Percentiles rank a stretch among this genome's conserved stretches.
phyloP scores from a whole-genome alignment of 2,797 vertebrate genomes.

The Dendrocincla fuliginosa region DNA sequence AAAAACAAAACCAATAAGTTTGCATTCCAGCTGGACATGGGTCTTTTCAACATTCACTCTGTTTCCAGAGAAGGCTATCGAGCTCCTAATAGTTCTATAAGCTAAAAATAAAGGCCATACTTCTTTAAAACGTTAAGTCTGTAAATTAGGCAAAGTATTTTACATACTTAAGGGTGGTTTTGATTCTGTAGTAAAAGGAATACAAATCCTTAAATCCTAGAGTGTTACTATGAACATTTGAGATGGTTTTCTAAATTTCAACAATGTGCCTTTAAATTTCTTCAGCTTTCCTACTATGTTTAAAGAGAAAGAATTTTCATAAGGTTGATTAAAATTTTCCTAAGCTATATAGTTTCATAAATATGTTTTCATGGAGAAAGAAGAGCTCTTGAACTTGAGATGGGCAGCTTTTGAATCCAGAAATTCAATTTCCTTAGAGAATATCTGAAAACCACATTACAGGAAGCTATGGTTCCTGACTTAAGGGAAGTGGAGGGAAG shows the following conservation, averaged over 20 bases:
- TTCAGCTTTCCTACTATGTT: constrained; percentile 14
- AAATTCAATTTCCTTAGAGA: constrained; percentile 71
- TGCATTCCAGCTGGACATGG: background rate
- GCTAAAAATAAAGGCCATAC: constrained; percentile 34
- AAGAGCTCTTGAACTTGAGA: constrained; percentile 50
- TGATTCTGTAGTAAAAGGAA: constrained; percentile 51
- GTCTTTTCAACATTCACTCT: background rate
- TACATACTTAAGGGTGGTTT: constrained; percentile 19
- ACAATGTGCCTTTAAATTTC: background rate
- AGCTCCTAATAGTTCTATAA: background rate
- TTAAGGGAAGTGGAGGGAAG: constrained; percentile 54
- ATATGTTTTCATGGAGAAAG: constrained; percentile 49
- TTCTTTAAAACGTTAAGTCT: constrained; percentile 55
- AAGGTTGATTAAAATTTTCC: constrained; percentile 46
- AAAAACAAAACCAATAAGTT: background rate
- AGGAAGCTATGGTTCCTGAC: constrained; percentile 69
- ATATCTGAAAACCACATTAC: constrained; percentile 61
- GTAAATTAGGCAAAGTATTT: constrained; percentile 36
- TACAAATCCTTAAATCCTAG: constrained; percentile 51
- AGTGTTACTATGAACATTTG: constrained; percentile 18
- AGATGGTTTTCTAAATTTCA: background rate
- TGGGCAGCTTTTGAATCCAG: constrained; percentile 49
- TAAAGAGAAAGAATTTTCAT: constrained; percentile 35
- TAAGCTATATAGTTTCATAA: constrained; percentile 43
- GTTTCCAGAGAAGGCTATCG: background rate